Evolutionary conservation across 30 jellyfish, hydroid and myxozoan genomes (phyloP).

Genomic region (Rhopilema esculentum): DNA sequence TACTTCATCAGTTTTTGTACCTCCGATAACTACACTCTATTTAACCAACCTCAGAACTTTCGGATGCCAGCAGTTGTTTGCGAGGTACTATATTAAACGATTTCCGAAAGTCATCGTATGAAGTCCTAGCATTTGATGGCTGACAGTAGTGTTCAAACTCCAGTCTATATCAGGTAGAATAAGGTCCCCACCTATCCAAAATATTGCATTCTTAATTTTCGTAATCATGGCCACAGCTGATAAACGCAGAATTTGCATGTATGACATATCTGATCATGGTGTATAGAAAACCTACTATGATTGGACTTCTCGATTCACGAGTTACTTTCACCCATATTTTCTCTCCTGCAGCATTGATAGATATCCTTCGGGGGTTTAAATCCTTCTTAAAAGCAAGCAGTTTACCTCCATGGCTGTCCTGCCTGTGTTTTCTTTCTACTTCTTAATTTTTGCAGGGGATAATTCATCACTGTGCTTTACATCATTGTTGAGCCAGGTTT

Average conservation of each 20-base stretch:
- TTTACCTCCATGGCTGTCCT: neutral
- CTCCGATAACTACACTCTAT: no score
- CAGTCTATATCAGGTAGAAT: no score
- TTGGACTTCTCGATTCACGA: neutral
- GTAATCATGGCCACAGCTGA: slow-evolving; percentile 14
- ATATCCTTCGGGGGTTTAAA: slow-evolving; percentile 11
- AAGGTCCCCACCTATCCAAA: no score
- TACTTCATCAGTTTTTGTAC: no score
- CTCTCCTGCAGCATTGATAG: slow-evolving; percentile 28
- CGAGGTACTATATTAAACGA: no score
- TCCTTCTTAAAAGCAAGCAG: slow-evolving; percentile 14
- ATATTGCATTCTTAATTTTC: no score
- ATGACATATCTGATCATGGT: slow-evolving; percentile 3
- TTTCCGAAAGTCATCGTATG: no score
- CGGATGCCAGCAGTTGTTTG: no score
- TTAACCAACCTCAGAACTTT: no score
- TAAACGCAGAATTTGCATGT: slow-evolving; percentile 6
- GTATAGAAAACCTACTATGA: slow-evolving; percentile 13
- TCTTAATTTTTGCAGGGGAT: neutral
- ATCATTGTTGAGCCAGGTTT: slow-evolving; percentile 10
- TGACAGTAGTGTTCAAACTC: no score
- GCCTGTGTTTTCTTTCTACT: slow-evolving; percentile 5
- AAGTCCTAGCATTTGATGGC: no score
- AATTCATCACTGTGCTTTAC: slow-evolving; percentile 17
- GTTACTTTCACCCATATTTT: slow-evolving; percentile 27